phyloP scores from a whole-genome alignment of 2,797 vertebrate genomes.

The Sorex maritimensis region DNA sequence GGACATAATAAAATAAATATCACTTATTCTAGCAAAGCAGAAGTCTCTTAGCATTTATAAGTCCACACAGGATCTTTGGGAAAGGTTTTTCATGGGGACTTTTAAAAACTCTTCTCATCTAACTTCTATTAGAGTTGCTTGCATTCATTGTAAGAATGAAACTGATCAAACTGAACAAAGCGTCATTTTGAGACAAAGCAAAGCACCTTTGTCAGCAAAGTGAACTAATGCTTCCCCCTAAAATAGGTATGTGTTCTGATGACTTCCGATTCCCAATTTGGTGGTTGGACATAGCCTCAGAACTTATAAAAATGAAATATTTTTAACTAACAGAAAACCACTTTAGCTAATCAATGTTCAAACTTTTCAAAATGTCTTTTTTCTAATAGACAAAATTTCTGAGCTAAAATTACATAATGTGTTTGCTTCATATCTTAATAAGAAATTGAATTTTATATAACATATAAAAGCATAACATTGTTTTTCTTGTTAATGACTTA shows the following conservation, averaged over 20 bases:
- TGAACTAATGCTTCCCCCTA: not conserved
- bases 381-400: constrained; percentile 28
- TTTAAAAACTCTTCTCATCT: constrained; percentile 34
- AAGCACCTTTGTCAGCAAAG: not conserved
- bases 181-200: constrained; percentile 31
- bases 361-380: constrained; percentile 48
- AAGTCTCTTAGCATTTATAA: constrained; percentile 22
- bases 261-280: not conserved
- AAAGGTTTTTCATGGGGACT: constrained; percentile 41
- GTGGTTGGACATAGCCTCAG: constrained; percentile 64
- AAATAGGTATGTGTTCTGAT: constrained; percentile 46
- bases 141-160: not conserved
- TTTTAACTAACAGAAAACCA: constrained; percentile 78
- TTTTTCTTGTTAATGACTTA: not conserved
- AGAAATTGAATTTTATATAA: constrained; percentile 52
- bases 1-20: not conserved
- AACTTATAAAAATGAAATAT: constrained; percentile 72
- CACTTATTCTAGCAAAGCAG: constrained; percentile 10
- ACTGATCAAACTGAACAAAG: constrained; percentile 18
- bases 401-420: constrained; percentile 34
- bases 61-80: not conserved
- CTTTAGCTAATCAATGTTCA: constrained; percentile 61
- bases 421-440: constrained; percentile 62
- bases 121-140: not conserved
- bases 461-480: not conserved